phyloP scores from a whole-genome alignment of 2,113 vertebrate genomes.

The Paracanthobrama guichenoti region DNA sequence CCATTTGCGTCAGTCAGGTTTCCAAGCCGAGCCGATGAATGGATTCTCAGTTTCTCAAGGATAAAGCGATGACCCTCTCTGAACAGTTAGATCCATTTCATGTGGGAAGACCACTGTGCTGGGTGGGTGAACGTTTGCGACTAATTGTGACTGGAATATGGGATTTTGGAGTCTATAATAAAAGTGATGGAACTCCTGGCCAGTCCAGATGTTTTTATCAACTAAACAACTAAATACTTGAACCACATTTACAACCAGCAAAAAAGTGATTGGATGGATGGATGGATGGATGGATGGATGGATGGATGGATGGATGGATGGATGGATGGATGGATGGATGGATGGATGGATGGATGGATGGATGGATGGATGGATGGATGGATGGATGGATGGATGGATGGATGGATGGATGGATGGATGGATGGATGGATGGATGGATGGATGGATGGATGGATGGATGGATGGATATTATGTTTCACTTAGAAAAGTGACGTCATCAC shows the following conservation, averaged over 20 bases:
- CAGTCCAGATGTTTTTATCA: constrained; percentile 1
- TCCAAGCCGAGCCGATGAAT: constrained; percentile 78
- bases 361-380: too few species aligned
- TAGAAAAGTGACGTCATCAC: background rate
- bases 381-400: too few species aligned
- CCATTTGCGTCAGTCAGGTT: constrained; percentile 86
- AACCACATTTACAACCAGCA: background rate
- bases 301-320: too few species aligned
- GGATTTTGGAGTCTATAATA: constrained; percentile 35
- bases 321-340: too few species aligned
- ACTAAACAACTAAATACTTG: constrained; percentile 12
- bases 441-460: too few species aligned
- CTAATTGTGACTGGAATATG: constrained; percentile 66
- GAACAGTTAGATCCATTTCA: constrained; percentile 78
- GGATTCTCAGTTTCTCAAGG: constrained; percentile 84
- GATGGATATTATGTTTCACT: background rate
- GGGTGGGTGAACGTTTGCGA: constrained; percentile 69
- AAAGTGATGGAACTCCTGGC: constrained; percentile 9
- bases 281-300: too few species aligned
- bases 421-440: too few species aligned
- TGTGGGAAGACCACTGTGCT: constrained; percentile 65
- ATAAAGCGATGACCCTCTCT: constrained; percentile 81
- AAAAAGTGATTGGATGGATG: too few species aligned
- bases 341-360: too few species aligned
- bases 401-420: too few species aligned